Percentiles rank a stretch among this genome's conserved stretches.
These are phyloP conservation scores for Bovichtus variegatus DNA, from an alignment of 2,797 vertebrate species.

Conservation along the genomic window DNA sequence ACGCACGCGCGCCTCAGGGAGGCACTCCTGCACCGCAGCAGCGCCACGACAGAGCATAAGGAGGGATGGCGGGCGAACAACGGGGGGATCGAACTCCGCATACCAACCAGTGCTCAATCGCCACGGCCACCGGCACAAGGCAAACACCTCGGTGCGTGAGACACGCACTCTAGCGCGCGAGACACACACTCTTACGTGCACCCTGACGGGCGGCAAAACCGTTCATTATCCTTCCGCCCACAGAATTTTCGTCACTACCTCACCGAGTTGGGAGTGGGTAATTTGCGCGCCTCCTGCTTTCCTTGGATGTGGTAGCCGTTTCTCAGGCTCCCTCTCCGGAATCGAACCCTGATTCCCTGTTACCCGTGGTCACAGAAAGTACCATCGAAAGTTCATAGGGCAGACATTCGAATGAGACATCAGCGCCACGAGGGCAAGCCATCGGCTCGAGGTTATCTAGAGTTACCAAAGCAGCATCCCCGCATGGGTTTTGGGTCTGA, in stretches of 20 bases:
- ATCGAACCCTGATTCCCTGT: constrained; percentile 11
- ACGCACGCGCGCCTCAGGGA: too few species aligned
- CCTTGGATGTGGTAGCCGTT: constrained; percentile 30
- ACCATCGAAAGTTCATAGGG: constrained; percentile 24
- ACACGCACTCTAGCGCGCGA: too few species aligned
- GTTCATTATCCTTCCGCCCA: too few species aligned
- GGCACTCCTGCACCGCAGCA: too few species aligned
- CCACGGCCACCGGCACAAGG: too few species aligned
- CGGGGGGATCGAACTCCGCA: too few species aligned
- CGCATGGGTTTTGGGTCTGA: not conserved
- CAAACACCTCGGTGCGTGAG: too few species aligned
- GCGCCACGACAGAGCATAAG: too few species aligned
- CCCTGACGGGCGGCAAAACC: too few species aligned
- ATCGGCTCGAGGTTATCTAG: not conserved
- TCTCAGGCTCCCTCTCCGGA: constrained; percentile 23
- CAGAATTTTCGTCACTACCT: constrained; percentile 42
- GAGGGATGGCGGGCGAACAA: too few species aligned
- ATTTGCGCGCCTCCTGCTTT: constrained; percentile 35
- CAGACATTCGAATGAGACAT: constrained; percentile 7
- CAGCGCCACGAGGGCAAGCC: not conserved
- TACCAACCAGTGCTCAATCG: too few species aligned
- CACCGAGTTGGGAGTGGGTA: constrained; percentile 13
- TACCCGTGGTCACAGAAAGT: constrained; percentile 2
- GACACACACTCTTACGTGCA: too few species aligned
- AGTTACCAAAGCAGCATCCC: not conserved